Conservation (phyloP, 2,888 invertebrate species). For the Cyclophora punctaria region DNA sequence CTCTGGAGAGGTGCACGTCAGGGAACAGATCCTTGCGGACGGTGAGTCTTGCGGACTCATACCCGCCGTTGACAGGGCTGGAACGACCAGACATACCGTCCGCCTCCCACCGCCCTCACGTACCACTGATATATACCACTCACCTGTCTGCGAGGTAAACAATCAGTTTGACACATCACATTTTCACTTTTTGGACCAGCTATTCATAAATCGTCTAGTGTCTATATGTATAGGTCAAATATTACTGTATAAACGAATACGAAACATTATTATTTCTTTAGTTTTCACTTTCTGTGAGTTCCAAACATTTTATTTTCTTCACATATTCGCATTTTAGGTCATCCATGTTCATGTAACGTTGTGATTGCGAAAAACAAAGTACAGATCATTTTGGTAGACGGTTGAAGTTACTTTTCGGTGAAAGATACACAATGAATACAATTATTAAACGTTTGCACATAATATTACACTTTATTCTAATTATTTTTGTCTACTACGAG, state of each 20-base stretch:
- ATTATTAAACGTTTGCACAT: conserved; percentile 50
- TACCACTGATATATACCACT: conserved; percentile 70
- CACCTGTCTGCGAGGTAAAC: conserved; percentile 75
- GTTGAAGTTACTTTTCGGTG: conserved; percentile 54
- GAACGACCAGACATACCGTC: conserved; percentile 70
- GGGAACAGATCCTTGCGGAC: conserved; percentile 72
- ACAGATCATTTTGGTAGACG: conserved; percentile 71
- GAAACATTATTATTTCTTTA: conserved; percentile 61
- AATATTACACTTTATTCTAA: conserved; percentile 55
- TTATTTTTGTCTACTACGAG: conserved; percentile 66
- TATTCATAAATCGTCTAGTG: conserved; percentile 52
- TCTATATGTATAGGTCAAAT: conserved; percentile 51
- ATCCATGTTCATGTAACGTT: conserved; percentile 77
- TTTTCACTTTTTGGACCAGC: conserved; percentile 71
- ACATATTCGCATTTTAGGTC: conserved; percentile 76
- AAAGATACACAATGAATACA: conserved; percentile 44
- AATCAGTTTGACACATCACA: conserved; percentile 76
- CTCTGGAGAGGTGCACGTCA: conserved; percentile 42
- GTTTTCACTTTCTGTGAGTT: conserved; percentile 62
- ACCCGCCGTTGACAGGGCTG: conserved; percentile 69
- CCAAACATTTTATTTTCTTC: conserved; percentile 72
- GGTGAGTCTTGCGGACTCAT: conserved; percentile 63
- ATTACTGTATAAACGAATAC: conserved; percentile 49
- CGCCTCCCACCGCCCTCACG: conserved; percentile 67
- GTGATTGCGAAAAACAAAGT: conserved; percentile 75